These are phyloP conservation scores for Amphimallon solstitiale DNA, from an alignment of 2,888 invertebrate genomes.

Conservation along the genomic window DNA sequence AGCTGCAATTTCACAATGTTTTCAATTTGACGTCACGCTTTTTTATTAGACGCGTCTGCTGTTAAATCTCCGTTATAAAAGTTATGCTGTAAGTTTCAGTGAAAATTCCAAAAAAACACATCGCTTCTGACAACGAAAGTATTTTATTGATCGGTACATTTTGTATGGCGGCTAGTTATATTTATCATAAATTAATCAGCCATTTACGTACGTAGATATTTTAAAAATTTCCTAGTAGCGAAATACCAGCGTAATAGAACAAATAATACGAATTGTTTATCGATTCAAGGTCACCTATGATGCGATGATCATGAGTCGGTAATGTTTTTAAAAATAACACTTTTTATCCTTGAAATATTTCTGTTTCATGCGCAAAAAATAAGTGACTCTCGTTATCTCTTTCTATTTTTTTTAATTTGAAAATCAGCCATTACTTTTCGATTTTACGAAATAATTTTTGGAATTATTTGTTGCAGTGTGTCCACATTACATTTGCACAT, in stretches of 20 bases:
- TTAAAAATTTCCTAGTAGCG: background rate
- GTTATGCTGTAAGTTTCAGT: no score
- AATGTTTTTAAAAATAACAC: conserved; percentile 10
- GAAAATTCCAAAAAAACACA: no score
- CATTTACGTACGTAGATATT: background rate
- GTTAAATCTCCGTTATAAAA: no score
- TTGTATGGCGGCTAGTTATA: no score
- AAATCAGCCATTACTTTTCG: background rate
- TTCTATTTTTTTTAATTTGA: background rate
- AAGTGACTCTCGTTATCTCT: background rate
- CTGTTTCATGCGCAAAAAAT: background rate
- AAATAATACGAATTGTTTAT: conserved; percentile 26
- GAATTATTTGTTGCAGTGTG: no score
- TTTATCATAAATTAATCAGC: background rate
- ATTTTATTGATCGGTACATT: no score
- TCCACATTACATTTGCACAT: no score
- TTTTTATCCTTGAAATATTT: conserved; percentile 18
- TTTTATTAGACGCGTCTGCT: no score
- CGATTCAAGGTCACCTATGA: conserved; percentile 6
- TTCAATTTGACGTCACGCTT: no score
- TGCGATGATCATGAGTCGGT: conserved; percentile 18
- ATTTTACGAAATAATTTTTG: background rate
- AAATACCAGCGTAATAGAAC: background rate
- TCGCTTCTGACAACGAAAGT: no score
- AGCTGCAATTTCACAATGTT: no score